phyloP scores from a whole-genome alignment of 1,140 invertebrate species.

The Stegodyphus dumicola region DNA sequence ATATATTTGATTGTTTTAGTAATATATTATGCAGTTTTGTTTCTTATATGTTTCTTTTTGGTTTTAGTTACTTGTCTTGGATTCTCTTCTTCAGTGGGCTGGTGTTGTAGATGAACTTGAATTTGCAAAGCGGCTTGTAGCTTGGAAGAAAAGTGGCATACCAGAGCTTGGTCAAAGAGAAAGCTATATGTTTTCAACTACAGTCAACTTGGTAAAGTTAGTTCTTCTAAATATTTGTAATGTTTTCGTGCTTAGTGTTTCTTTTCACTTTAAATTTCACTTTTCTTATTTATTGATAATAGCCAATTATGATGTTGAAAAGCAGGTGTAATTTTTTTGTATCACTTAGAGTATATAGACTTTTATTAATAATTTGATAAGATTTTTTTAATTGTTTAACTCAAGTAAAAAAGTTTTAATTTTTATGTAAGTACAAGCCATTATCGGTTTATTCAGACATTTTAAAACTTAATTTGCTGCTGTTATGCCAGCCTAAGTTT shows the following conservation, averaged over 20 bases:
- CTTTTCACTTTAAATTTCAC: background rate
- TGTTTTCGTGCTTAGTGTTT: background rate
- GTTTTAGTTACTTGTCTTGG: conserved; percentile 67
- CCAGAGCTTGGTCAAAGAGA: conserved; percentile 66
- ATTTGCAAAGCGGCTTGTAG: conserved; percentile 67
- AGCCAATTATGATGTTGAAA: too few relatives aligned
- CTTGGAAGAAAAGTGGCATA: conserved; percentile 67
- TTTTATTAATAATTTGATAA: too few relatives aligned
- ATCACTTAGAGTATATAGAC: too few relatives aligned
- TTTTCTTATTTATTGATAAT: background rate
- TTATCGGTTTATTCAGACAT: too few relatives aligned
- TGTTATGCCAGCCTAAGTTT: too few relatives aligned
- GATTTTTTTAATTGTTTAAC: too few relatives aligned
- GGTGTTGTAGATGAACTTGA: conserved; percentile 70
- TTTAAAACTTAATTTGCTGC: too few relatives aligned
- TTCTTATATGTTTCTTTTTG: background rate
- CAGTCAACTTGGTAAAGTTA: conserved; percentile 65
- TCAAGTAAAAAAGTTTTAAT: too few relatives aligned
- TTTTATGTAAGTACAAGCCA: too few relatives aligned
- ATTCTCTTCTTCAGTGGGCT: conserved; percentile 68
- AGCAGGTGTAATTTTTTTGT: too few relatives aligned
- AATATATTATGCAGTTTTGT: background rate
- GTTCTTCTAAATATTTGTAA: too few relatives aligned
- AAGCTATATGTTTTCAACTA: conserved; percentile 66
- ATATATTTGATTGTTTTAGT: background rate